phyloP scores from a whole-genome alignment of 1,140 invertebrate genomes.

The Telenomus remus region DNA sequence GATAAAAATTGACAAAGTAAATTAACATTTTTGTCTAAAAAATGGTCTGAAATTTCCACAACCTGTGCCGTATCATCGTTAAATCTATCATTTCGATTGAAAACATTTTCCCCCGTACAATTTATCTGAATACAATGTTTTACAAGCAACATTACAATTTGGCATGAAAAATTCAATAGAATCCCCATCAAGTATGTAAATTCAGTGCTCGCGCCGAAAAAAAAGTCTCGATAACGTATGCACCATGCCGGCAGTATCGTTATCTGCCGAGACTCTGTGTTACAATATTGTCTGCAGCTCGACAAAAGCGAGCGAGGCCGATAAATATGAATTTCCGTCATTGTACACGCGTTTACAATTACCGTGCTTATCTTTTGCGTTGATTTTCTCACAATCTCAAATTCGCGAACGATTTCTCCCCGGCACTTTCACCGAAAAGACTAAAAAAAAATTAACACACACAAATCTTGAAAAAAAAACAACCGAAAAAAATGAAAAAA shows the following conservation, averaged over 20 bases:
- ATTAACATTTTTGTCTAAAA: too few relatives aligned
- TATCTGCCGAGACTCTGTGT: neutral
- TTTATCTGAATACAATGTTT: too few relatives aligned
- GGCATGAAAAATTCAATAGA: too few relatives aligned
- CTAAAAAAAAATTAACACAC: neutral
- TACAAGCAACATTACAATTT: too few relatives aligned
- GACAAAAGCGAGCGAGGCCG: slow-evolving; percentile 16
- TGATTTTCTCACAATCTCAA: slow-evolving; percentile 25
- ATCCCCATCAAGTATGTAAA: too few relatives aligned
- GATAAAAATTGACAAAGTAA: too few relatives aligned
- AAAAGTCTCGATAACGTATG: neutral
- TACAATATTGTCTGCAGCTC: neutral
- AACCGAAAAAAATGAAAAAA: slow-evolving; percentile 28
- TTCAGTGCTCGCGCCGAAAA: too few relatives aligned
- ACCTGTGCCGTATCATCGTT: too few relatives aligned
- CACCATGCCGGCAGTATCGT: neutral
- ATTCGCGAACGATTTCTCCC: slow-evolving; percentile 32
- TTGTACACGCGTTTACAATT: slow-evolving; percentile 25
- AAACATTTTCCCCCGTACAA: too few relatives aligned
- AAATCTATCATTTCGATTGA: too few relatives aligned
- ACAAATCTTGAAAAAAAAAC: slow-evolving; percentile 23
- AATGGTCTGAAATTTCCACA: too few relatives aligned
- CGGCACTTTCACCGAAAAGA: slow-evolving; percentile 16
- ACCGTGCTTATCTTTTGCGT: slow-evolving; percentile 30
- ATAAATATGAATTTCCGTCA: slow-evolving; percentile 18